These are phyloP conservation scores for Piezodorus guildinii DNA, from an alignment of 1,140 invertebrate species.

Conservation along the genomic window DNA sequence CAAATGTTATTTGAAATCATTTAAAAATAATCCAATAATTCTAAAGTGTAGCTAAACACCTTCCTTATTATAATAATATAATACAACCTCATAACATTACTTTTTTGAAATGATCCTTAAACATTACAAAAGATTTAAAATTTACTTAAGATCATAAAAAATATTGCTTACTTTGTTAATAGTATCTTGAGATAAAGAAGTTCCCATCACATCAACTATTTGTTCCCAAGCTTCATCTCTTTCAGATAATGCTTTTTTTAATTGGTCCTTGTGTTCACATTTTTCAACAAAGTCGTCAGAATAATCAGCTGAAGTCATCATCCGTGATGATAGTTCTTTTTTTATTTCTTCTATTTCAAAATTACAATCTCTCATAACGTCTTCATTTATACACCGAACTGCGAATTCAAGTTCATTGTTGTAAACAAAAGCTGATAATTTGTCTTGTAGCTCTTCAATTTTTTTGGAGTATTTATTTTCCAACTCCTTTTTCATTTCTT, in stretches of 20 bases:
- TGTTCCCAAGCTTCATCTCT: neutral
- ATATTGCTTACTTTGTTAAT: neutral
- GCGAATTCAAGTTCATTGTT: conserved; percentile 15
- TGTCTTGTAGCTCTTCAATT: conserved; percentile 14
- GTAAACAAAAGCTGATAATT: conserved; percentile 2
- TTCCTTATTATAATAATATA: too few species aligned
- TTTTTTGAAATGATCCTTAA: neutral
- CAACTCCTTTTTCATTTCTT: conserved; percentile 18
- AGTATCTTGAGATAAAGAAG: neutral
- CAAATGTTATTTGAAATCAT: too few species aligned
- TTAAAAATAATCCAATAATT: too few species aligned
- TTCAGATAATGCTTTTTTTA: neutral
- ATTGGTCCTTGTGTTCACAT: too few species aligned
- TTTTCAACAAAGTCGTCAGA: neutral
- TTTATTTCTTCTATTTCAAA: conserved; percentile 20
- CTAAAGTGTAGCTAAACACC: too few species aligned
- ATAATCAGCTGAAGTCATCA: neutral
- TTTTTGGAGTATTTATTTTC: conserved; percentile 21
- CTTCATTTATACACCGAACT: conserved; percentile 14
- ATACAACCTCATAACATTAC: neutral
- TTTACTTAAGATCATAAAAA: neutral
- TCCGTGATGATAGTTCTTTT: conserved; percentile 12
- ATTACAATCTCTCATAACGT: conserved; percentile 17
- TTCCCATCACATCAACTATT: neutral
- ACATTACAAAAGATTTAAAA: neutral